Base-by-base conservation (phyloP, 2,113 vertebrate species). In the Larimichthys polyactis region DNA sequence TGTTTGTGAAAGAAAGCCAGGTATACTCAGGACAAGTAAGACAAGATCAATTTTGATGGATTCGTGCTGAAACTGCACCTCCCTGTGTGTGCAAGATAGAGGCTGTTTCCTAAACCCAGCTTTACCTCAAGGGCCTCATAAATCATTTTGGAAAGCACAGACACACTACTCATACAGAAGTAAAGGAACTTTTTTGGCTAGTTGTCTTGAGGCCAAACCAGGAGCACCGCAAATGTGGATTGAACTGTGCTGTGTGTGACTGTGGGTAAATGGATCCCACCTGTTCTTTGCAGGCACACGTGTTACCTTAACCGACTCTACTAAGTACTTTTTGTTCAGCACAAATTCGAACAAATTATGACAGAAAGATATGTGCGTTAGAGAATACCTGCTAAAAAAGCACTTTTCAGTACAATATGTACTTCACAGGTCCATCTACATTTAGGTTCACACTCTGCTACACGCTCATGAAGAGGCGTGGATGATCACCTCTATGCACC, bases 71-170 rank as follows among this genome's bases (percentile, higher is more conserved):
- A 55, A 32, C 49, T 44, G 54, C n/a, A 74, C 29, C 29, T 43
- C 15, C 16, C 3, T 71, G 51, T 64, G 24, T 67, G 16, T 49
- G 55, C 20, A 22, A 68, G 46, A 57, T 29, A 14, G 4, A 69
- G 49, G n/a, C 36, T 36, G 27, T 65, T 73, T 57, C 24, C 16
- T 32, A 71, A 36, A 71, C 11, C 40, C 51, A 72, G 66, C 76
- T 14, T 51, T 12, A 57, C 10, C 59, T 78, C 68, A 20, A 55
- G 64, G 64, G 55, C 24, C 73, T 24, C 44, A 69, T 72, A 71
- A 71, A 82, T 79, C 51, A 69, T 84, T 48, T 36, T 75, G 36
- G 62, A 52, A 10, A n/a, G 16, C 43, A 66, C 65, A 60, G 36
- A 78, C 62, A 81, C 49, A 66, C 32, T 58, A 57, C 52, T 9